These are phyloP conservation scores for Lucilia cuprina DNA, from an alignment of 1,140 invertebrate genomes.

Conservation along the genomic window DNA sequence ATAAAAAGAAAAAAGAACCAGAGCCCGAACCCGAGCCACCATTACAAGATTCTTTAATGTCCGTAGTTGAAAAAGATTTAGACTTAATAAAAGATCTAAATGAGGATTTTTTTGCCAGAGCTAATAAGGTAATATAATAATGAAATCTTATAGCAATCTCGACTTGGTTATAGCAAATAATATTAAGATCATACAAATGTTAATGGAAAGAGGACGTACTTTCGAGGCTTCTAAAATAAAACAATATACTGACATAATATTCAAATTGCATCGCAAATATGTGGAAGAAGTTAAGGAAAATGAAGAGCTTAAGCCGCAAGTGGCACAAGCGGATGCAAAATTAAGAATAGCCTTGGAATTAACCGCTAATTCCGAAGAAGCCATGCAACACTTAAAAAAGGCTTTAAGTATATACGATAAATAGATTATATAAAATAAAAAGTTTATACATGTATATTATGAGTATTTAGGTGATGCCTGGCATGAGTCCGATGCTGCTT, in stretches of 20 bases:
- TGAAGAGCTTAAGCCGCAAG: conserved; percentile 44
- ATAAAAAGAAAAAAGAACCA: not conserved
- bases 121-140: conserved; percentile 42
- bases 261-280: conserved; percentile 48
- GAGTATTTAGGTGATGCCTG: conserved; percentile 48
- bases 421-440: not conserved
- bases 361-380: conserved; percentile 47
- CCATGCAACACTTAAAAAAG: conserved; percentile 46
- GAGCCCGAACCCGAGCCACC: conserved; percentile 9
- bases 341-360: conserved; percentile 47
- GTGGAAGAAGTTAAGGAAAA: conserved; percentile 49
- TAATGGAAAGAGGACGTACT: conserved; percentile 47
- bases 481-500: conserved; percentile 63
- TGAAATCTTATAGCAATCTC: too few relatives aligned
- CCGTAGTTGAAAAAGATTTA: conserved; percentile 39
- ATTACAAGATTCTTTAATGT: conserved; percentile 39
- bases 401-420: conserved; percentile 37
- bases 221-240: conserved; percentile 49
- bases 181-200: conserved; percentile 45
- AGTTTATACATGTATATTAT: not conserved
- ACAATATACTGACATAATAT: conserved; percentile 48
- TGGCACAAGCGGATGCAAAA: conserved; percentile 46
- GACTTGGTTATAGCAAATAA: not conserved
- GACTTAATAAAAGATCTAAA: conserved; percentile 50
- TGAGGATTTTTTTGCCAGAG: conserved; percentile 48